phyloP scores from a whole-genome alignment of 2,113 vertebrate genomes.

The Myanophis thanlyinensis region DNA sequence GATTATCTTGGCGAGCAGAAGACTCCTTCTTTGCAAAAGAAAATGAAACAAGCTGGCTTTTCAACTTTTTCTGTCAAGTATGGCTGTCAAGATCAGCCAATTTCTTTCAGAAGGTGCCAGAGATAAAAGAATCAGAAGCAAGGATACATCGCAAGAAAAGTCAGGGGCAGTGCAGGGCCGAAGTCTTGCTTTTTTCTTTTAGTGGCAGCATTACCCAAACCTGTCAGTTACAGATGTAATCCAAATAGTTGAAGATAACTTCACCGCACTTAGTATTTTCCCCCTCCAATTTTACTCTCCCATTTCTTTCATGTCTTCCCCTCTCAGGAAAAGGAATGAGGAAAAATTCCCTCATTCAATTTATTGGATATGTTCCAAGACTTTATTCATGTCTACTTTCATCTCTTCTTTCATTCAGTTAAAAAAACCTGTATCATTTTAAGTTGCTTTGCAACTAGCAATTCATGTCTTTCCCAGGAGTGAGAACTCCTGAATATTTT shows the following conservation, averaged over 20 bases:
- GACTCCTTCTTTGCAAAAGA: not conserved
- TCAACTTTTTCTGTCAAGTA: not conserved
- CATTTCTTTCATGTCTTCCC: not conserved
- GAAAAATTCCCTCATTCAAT: not conserved
- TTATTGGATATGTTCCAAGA: not conserved
- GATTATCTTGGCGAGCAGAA: not conserved
- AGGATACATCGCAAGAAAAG: not conserved
- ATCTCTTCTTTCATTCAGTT: not conserved
- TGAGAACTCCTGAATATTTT: not conserved
- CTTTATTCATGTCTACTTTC: not conserved
- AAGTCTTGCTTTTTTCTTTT: not conserved
- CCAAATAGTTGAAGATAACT: not conserved
- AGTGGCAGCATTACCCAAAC: not conserved
- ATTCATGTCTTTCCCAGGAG: not conserved
- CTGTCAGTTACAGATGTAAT: not conserved
- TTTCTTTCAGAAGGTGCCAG: not conserved
- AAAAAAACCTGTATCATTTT: not conserved
- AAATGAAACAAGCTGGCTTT: not conserved
- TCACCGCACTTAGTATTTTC: not conserved
- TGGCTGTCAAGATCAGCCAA: not conserved
- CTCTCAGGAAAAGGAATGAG: not conserved
- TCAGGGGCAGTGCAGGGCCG: not conserved
- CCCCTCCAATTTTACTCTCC: not conserved
- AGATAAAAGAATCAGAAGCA: not conserved
- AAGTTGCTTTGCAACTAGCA: not conserved